Base-by-base conservation (phyloP, 2,888 invertebrate genomes). In the Lacanobia wlatinum region DNA sequence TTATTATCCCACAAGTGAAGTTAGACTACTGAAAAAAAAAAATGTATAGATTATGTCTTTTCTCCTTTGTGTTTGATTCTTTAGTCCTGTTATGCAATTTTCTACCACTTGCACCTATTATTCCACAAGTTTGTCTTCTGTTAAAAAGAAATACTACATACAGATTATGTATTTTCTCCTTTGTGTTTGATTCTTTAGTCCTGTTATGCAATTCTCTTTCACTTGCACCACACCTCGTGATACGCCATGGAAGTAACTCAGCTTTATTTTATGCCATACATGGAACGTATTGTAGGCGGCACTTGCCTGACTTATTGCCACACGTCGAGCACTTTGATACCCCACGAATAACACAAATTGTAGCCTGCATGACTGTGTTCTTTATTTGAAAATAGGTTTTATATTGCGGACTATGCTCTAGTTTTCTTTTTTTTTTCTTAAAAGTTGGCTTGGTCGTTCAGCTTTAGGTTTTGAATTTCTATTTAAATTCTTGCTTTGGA, bases 281-380 rank as follows among this genome's bases (percentile, higher is more conserved):
- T 82, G 89, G 90, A 46, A 77, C 61, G 61, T 62, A 59, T 83
- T 88, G 90, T 92, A 88, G 91, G 91, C 88, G 92, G 91, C 83
- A 82, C 83, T 85, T 83, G 82, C 79, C 85, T 90, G 88, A 91
- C 85, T 90, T 90, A 90, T 89, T 79, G 86, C 86, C 79, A 79
- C 83, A 80, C 66, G 78, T 78, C 70, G 55, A 73, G 72, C 66
- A 71, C 71, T 74, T 63, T 78, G 77, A 77, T 78, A 78, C 70
- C 52, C 70, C 53, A 74, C 72, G 65, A 80, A 69, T 80, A 74
- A 77, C 64, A 78, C 72, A 84, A 84, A 82, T 76, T 84, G 76
- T 72, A 63, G 68, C 46, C 72, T 62, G 69, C 59, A 70, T 70
- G 67, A 48, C 59, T 76, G 70, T 78, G 71, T 73, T 74, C 59